Percentiles rank a stretch among this genome's conserved stretches.
Conservation (phyloP, 2,888 invertebrate species). For the Pterobdella sp. region DNA sequence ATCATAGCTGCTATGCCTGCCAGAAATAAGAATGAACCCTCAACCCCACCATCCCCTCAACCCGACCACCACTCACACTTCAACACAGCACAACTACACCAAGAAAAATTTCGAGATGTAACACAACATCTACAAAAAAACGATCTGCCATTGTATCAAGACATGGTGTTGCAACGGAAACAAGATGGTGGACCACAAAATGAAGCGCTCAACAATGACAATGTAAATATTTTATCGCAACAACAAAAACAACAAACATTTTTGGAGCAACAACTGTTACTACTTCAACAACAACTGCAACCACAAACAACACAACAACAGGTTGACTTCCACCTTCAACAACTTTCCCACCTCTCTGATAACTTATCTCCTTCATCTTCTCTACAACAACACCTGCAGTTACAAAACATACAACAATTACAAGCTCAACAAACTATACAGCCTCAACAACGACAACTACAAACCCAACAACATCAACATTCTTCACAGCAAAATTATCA, state of each 20-base stretch:
- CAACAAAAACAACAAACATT: neutral
- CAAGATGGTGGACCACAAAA: neutral
- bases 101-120: neutral
- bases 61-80: neutral
- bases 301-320: slow-evolving; percentile 31
- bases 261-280: neutral
- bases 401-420: neutral
- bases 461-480: neutral
- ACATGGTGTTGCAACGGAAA: neutral
- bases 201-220: neutral
- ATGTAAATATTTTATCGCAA: neutral
- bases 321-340: neutral
- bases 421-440: neutral
- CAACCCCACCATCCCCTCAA: neutral
- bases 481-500: neutral
- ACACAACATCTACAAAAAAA: neutral
- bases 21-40: slow-evolving; percentile 71
- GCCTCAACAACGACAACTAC: slow-evolving; percentile 1
- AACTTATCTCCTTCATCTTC: neutral
- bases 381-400: neutral
- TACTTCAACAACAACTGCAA: neutral
- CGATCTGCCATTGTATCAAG: neutral
- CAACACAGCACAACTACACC: neutral
- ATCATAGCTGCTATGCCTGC: slow-evolving; percentile 97
- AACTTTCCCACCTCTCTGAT: neutral